These are phyloP conservation scores for sheep (Ovis aries) DNA, from an alignment of 2,113 vertebrate species.

Conservation along the genomic window DNA sequence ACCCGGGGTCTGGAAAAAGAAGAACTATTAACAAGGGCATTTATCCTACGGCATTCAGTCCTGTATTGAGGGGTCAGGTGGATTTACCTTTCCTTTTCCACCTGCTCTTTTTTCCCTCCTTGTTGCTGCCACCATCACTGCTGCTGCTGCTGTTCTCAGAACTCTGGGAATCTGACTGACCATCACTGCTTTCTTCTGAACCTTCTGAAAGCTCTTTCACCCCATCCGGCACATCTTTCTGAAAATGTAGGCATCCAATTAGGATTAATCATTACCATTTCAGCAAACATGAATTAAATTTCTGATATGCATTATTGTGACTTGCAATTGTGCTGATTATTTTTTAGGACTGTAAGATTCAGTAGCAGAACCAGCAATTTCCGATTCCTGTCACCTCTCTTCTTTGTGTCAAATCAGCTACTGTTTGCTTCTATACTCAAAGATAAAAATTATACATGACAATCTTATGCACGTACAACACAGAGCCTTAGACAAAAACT, in stretches of 20 bases:
- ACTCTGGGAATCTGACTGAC: constrained; percentile 87
- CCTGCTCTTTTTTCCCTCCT: constrained; percentile 86
- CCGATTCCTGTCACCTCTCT: neutral
- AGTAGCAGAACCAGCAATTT: neutral
- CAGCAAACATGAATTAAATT: constrained; percentile 27
- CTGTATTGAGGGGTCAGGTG: neutral
- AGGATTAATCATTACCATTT: constrained; percentile 51
- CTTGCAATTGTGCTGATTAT: neutral
- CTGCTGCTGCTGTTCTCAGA: constrained; percentile 85
- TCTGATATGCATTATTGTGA: constrained; percentile 31
- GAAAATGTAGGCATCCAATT: constrained; percentile 51
- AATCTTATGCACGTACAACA: neutral
- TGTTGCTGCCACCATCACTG: constrained; percentile 78
- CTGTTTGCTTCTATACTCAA: neutral
- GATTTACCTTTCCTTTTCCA: constrained; percentile 93
- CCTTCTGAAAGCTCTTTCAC: constrained; percentile 90
- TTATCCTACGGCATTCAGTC: neutral
- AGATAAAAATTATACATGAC: constrained; percentile 30
- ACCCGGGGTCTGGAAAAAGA: neutral
- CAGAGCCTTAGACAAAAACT: neutral
- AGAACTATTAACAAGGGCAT: neutral
- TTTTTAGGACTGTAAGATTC: constrained; percentile 30
- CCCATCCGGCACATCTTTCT: constrained; percentile 93
- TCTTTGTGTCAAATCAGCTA: neutral
- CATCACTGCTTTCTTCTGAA: constrained; percentile 92